A percentile compares a stretch with the other conserved stretches of the same genome.
These are phyloP conservation scores for Micrasema minimum DNA, from an alignment of 1,140 invertebrate species.

Conservation along the genomic window DNA sequence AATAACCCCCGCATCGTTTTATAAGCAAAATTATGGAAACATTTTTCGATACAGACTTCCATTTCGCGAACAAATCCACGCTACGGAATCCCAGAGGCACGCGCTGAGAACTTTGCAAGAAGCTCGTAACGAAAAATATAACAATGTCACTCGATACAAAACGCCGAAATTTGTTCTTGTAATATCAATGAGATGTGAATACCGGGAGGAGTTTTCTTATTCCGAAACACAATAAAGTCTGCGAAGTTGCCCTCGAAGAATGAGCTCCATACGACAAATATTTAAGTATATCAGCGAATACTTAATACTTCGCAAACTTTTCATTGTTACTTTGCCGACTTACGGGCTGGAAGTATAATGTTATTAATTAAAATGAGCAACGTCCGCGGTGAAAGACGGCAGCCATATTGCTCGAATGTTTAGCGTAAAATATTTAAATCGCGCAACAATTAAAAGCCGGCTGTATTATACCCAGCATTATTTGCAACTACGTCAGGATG, in stretches of 20 bases:
- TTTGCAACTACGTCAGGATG: constrained; percentile 12
- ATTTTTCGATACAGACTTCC: constrained; percentile 5
- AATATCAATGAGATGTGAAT: constrained; percentile 23
- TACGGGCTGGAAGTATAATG: constrained; percentile 5
- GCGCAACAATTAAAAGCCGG: constrained; percentile 15
- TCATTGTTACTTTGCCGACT: background rate
- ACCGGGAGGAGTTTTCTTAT: constrained; percentile 28
- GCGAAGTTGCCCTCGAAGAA: background rate
- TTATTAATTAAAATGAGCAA: constrained; percentile 7
- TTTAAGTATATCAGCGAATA: background rate
- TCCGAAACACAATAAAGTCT: constrained; percentile 3
- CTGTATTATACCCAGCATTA: constrained; percentile 16
- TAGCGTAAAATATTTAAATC: constrained; percentile 7
- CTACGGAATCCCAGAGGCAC: background rate
- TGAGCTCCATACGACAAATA: background rate
- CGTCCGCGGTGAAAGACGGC: constrained; percentile 7
- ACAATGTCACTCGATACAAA: constrained; percentile 32
- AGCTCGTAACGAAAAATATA: constrained; percentile 19
- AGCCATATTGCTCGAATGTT: background rate
- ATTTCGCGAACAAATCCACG: constrained; percentile 12
- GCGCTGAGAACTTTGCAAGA: constrained; percentile 7
- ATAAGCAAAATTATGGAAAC: constrained; percentile 12
- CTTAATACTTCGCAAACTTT: too few species aligned
- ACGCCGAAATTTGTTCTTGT: constrained; percentile 18
- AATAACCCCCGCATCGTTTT: background rate